Evolutionary conservation across 2,888 invertebrate genomes (phyloP).

Genomic region (Drosophila phalerata): DNA sequence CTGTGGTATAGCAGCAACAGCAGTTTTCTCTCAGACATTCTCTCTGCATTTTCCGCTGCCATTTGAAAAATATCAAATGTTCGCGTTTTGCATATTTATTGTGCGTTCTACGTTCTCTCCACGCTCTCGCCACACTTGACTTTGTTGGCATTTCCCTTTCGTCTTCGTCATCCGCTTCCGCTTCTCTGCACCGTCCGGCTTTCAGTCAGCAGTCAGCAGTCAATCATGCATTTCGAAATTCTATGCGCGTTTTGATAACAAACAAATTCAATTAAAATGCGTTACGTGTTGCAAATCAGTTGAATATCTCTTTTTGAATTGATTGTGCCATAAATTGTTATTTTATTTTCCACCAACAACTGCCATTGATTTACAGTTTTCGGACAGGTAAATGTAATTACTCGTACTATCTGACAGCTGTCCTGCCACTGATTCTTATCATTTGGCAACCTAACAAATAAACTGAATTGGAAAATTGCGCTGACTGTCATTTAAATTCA

Average conservation of each 20-base stretch:
- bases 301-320: conserved; percentile 49
- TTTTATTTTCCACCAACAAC: background rate
- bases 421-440: background rate
- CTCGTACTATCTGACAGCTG: conserved; percentile 1
- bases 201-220: conserved; percentile 21
- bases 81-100: conserved; percentile 79
- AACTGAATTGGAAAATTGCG: background rate
- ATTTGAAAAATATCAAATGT: conserved; percentile 70
- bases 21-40: conserved; percentile 23
- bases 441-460: background rate
- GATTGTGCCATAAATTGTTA: conserved; percentile 52
- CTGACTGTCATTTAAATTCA: background rate
- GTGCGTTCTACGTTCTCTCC: conserved; percentile 45
- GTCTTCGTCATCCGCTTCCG: background rate
- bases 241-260: conserved; percentile 56
- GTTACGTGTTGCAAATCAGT: conserved; percentile 72
- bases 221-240: conserved; percentile 57
- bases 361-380: conserved; percentile 21
- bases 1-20: conserved; percentile 34
- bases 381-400: conserved; percentile 6
- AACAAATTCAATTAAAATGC: conserved; percentile 76
- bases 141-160: conserved; percentile 12
- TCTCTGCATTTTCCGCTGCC: conserved; percentile 39
- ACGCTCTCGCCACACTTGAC: conserved; percentile 22
- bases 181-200: conserved; percentile 19